phyloP scores from a whole-genome alignment of 2,797 vertebrate species.

The Masticophis lateralis region DNA sequence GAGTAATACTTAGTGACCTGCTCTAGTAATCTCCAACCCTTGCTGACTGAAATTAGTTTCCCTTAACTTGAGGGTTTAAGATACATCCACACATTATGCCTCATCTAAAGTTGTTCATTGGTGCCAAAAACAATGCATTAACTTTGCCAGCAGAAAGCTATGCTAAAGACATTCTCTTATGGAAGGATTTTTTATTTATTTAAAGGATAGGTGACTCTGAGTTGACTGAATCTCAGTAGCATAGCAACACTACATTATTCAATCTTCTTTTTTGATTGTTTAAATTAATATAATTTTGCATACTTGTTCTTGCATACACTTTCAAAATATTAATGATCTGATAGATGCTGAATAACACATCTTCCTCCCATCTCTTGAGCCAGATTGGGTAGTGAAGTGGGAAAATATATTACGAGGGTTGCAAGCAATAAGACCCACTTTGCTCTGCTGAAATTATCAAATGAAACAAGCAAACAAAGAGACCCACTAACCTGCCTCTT shows the following conservation, averaged over 20 bases:
- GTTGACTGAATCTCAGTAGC: not conserved
- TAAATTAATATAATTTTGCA: slow-evolving; percentile 3
- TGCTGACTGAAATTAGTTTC: slow-evolving; percentile 8
- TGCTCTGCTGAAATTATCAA: slow-evolving; percentile 34
- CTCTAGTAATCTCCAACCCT: not conserved
- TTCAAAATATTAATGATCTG: slow-evolving; percentile 10
- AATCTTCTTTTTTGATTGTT: not conserved
- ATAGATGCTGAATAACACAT: not conserved
- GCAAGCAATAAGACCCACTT: not conserved
- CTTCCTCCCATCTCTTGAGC: not conserved
- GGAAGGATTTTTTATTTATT: not conserved
- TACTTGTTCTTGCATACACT: not conserved
- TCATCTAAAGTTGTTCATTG: not conserved
- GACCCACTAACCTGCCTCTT: slow-evolving; percentile 89
- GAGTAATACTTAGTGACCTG: slow-evolving; percentile 12
- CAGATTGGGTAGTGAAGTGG: not conserved
- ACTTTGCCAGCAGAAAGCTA: slow-evolving; percentile 13
- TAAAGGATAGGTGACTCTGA: not conserved
- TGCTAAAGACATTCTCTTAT: slow-evolving; percentile 5
- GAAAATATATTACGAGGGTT: not conserved
- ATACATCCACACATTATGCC: not conserved
- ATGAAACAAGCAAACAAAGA: slow-evolving; percentile 53
- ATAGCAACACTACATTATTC: not conserved
- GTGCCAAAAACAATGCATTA: slow-evolving; percentile 13
- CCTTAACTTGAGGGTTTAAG: slow-evolving; percentile 20